Percentiles rank a stretch among this genome's conserved stretches.
These are phyloP conservation scores for Trididemnum clinides DNA, from an alignment of 23 tunicate species.

Conservation along the genomic window DNA sequence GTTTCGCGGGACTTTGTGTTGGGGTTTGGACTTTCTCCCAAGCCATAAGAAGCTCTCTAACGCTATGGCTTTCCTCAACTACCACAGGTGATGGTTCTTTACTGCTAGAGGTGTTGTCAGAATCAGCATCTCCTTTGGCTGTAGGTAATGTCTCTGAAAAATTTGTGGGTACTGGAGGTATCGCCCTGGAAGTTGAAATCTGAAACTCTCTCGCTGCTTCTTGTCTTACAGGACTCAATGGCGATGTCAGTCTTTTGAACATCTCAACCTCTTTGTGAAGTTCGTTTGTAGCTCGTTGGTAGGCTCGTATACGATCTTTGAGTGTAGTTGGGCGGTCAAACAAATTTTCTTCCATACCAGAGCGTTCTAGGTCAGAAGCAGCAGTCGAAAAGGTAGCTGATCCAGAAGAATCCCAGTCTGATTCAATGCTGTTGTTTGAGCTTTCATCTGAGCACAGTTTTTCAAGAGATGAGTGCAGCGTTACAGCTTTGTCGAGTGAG, in stretches of 20 bases:
- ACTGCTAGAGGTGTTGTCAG: neutral
- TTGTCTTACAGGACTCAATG: neutral
- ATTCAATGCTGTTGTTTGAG: constrained; percentile 1
- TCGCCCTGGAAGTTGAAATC: neutral
- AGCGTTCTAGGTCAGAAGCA: constrained; percentile 38
- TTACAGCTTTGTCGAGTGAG: constrained; percentile 6
- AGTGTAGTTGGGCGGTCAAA: neutral
- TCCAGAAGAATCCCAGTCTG: constrained; percentile 29
- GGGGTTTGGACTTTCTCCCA: constrained; percentile 66
- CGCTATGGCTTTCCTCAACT: constrained; percentile 70
- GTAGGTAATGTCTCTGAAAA: neutral
- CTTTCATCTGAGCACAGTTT: constrained; percentile 27
- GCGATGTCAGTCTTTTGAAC: constrained; percentile 54
- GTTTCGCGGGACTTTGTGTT: neutral
- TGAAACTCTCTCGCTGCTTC: neutral
- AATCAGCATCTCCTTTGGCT: neutral
- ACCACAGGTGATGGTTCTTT: constrained; percentile 66
- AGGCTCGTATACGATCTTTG: constrained; percentile 64
- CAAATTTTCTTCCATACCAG: constrained; percentile 10
- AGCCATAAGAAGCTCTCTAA: constrained; percentile 49
- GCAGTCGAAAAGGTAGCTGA: constrained; percentile 56
- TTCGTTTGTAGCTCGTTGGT: constrained; percentile 51
- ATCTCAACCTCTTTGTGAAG: constrained; percentile 66
- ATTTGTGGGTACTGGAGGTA: neutral
- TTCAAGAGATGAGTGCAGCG: constrained; percentile 21